Conservation (phyloP, 1,140 invertebrate species). For the Gryllus bimaculatus region DNA sequence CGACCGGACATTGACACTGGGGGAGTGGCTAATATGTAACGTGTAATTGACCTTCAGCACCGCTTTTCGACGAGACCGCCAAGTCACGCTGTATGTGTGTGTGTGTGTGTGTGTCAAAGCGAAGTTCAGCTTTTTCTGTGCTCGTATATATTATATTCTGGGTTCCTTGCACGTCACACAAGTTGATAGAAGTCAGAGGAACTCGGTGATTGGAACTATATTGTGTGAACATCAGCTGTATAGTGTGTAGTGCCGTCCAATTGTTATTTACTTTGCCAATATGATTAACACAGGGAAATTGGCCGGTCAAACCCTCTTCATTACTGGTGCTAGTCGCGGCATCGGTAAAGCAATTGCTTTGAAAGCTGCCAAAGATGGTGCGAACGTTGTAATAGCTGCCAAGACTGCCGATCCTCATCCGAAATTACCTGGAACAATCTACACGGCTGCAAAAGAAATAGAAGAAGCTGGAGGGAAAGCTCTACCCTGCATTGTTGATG, state of each 20-base stretch:
- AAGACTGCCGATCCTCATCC: constrained; percentile 95
- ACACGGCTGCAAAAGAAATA: constrained; percentile 91
- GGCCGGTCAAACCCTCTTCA: constrained; percentile 84
- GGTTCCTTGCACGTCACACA: too few relatives aligned
- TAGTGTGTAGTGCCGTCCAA: background rate
- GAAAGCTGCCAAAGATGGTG: constrained; percentile 88
- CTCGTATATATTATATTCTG: background rate
- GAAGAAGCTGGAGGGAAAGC: constrained; percentile 84
- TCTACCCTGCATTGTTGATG: constrained; percentile 88
- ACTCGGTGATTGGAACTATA: too few relatives aligned
- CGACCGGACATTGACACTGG: too few relatives aligned
- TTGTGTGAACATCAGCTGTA: too few relatives aligned
- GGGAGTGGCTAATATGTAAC: too few relatives aligned
- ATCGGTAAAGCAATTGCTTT: constrained; percentile 96
- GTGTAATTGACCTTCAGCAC: background rate
- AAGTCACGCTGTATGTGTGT: background rate
- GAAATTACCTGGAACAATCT: constrained; percentile 97
- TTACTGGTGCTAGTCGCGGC: constrained; percentile 92
- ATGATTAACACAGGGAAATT: constrained; percentile 52
- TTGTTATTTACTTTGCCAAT: background rate
- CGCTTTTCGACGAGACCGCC: background rate
- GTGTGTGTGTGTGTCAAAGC: background rate
- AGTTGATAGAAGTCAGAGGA: too few relatives aligned
- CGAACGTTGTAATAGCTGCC: constrained; percentile 89
- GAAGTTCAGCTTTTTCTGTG: background rate